Base-by-base conservation (phyloP, 2,797 vertebrate genomes). In the Antennarius maculatus region DNA sequence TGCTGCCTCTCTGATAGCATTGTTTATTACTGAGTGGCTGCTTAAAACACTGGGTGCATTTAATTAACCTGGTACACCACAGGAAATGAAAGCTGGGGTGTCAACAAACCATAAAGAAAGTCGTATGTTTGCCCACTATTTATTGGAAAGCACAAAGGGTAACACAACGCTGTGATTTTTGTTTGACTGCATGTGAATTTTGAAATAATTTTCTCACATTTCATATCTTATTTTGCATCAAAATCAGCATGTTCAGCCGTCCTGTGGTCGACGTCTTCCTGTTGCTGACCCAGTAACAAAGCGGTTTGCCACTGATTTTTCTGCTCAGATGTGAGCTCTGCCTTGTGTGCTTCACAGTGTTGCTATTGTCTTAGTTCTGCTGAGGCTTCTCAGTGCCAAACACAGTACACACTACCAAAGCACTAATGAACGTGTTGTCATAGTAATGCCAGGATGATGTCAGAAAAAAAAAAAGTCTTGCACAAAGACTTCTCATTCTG, bases 351-450 rank as follows among this genome's bases (percentile, higher is more conserved):
- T 81, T 71, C 77, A 85, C 86, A 79, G 74, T 79, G 84, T 82
- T 81, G 78, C 83, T 89, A 89, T 89, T 90, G 90, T 90, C 84
- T 89, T 79, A 65, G 80, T 82, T 77, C 84, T 87, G 90, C 86
- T 84, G 86, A 82, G 77, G 80, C 80, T 86, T 83, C 72, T 87
- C 80, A 17, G 66, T 69, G 82, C 80, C 84, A 76, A 87, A 82
- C 85, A 86, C 73, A 76, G 87, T 81, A 69, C 61, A 27, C 77
- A 72, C 84, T 84, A 87, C 81, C 82, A 80, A 84, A 79, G 84
- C 76, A 70, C 83, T 85, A 88, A 90, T 89, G 89, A 94, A 91
- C 60, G 70, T 91, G 93, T 94, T 93, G 92, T 94, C 93, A 94
- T 93, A 93, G 94, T 92, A 92, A 94, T 93, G 74, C 76, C 83